phyloP scores from a whole-genome alignment of 2,888 invertebrate genomes.

The Pyrrhopygopsis socrates region DNA sequence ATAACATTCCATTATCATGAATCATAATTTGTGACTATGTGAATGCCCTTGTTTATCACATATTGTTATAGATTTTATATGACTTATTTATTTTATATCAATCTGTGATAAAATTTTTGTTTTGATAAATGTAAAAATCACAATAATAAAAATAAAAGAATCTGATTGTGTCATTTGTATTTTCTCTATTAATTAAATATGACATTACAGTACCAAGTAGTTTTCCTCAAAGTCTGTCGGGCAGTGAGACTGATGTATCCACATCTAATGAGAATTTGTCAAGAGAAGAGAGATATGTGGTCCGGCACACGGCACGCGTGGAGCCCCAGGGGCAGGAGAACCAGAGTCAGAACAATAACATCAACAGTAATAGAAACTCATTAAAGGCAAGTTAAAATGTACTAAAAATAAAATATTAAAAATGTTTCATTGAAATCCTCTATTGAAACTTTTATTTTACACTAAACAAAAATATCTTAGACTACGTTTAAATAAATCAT shows the following conservation, averaged over 20 bases:
- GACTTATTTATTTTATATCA: neutral
- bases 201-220: constrained; percentile 93
- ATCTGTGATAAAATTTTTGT: neutral
- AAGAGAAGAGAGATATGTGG: constrained; percentile 98
- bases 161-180: too few relatives aligned
- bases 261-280: constrained; percentile 99
- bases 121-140: neutral
- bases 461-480: too few relatives aligned
- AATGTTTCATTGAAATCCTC: too few relatives aligned
- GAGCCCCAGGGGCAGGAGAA: constrained; percentile 99
- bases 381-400: constrained; percentile 91
- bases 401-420: neutral
- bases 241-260: constrained; percentile 99
- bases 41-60: constrained; percentile 87
- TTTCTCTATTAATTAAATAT: neutral
- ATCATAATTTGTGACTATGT: constrained; percentile 87
- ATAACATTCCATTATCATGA: constrained; percentile 88
- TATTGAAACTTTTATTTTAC: too few relatives aligned
- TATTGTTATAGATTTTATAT: neutral
- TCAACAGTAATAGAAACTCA: constrained; percentile 92
- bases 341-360: constrained; percentile 94
- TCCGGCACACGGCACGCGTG: constrained; percentile 98
- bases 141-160: too few relatives aligned
- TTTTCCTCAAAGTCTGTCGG: constrained; percentile 98
- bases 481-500: too few relatives aligned